These are phyloP conservation scores for Tineola bisselliella DNA, from an alignment of 2,888 invertebrate species.

Conservation along the genomic window DNA sequence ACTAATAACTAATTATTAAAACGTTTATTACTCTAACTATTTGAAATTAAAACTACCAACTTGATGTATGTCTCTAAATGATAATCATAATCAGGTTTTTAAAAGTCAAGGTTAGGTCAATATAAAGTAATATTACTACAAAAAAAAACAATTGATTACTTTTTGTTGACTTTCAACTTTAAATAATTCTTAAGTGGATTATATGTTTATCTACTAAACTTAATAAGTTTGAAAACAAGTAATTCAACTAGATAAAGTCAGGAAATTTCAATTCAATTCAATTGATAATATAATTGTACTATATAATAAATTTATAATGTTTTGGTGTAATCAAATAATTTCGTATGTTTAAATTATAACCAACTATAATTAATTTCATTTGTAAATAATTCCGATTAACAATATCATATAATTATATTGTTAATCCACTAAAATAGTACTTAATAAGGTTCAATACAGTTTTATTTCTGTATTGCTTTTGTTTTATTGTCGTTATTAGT, in stretches of 20 bases:
- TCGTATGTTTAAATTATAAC: not conserved
- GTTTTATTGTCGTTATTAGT: no score
- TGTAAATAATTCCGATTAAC: no score
- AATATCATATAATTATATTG: no score
- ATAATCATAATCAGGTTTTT: not conserved
- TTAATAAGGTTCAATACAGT: no score
- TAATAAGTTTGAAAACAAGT: not conserved
- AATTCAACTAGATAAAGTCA: not conserved
- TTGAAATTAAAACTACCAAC: not conserved
- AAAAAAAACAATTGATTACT: not conserved
- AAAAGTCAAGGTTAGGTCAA: not conserved
- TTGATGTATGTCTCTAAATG: not conserved
- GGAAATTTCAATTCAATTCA: not conserved
- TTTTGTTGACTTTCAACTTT: not conserved
- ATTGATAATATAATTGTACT: no score
- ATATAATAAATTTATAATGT: not conserved
- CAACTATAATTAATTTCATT: no score
- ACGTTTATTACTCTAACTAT: not conserved
- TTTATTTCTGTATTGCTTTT: no score
- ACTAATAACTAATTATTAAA: no score
- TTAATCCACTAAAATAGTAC: no score
- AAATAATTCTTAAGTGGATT: not conserved
- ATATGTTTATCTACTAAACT: not conserved
- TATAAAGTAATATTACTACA: not conserved
- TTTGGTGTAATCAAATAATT: not conserved